Conservation (phyloP, 2,888 invertebrate species). For the Oegoconia quadripuncta region DNA sequence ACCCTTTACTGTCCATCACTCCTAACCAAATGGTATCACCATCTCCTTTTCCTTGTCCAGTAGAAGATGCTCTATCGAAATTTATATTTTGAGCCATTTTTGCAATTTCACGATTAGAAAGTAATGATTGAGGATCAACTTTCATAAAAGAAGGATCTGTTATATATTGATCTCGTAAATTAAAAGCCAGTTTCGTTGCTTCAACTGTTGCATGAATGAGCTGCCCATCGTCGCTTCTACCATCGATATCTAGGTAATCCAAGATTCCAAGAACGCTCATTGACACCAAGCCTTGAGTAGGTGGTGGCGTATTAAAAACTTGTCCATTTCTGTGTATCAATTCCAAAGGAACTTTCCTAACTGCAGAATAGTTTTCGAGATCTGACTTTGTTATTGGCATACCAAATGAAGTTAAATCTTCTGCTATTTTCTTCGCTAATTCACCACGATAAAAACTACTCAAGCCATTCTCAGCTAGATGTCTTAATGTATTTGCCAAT, state of each 20-base stretch:
- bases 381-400: slow-evolving; percentile 59
- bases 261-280: slow-evolving; percentile 56
- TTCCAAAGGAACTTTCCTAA: slow-evolving; percentile 51
- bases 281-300: slow-evolving; percentile 67
- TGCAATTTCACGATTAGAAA: slow-evolving; percentile 38
- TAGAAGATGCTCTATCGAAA: slow-evolving; percentile 32
- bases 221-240: slow-evolving; percentile 47
- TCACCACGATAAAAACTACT: slow-evolving; percentile 59
- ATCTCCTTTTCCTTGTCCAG: slow-evolving; percentile 42
- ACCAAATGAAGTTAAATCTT: slow-evolving; percentile 50
- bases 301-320: slow-evolving; percentile 59
- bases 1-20: slow-evolving; percentile 63
- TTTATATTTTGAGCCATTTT: slow-evolving; percentile 48
- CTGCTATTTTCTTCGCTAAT: slow-evolving; percentile 49
- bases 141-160: slow-evolving; percentile 61
- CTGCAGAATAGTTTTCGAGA: slow-evolving; percentile 48
- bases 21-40: slow-evolving; percentile 72
- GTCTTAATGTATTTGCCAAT: slow-evolving; percentile 50
- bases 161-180: slow-evolving; percentile 47
- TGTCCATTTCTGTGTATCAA: slow-evolving; percentile 52
- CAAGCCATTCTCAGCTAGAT: slow-evolving; percentile 49
- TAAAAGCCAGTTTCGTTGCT: slow-evolving; percentile 56
- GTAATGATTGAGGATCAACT: slow-evolving; percentile 42
- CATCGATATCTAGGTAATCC: slow-evolving; percentile 53
- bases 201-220: slow-evolving; percentile 61